Evolutionary conservation across 92 coral and sea anemone genomes (phyloP).

Genomic region (Palythoa grandis): DNA sequence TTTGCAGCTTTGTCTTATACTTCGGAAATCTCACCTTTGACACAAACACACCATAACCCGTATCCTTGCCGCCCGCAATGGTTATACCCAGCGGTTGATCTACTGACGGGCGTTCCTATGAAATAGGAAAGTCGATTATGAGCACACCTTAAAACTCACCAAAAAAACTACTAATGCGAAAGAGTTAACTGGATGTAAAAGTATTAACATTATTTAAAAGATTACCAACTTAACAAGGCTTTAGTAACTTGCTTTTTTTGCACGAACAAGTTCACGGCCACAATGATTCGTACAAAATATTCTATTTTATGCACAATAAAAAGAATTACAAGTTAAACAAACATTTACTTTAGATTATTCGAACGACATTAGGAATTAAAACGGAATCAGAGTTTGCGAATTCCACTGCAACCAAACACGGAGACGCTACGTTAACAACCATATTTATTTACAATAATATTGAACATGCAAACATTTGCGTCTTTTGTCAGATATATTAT

Average conservation of each 20-base stretch:
- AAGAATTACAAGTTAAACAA: too few species aligned
- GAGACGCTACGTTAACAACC: not conserved
- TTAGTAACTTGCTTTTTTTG: too few species aligned
- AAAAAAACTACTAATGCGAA: not conserved
- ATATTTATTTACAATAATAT: not conserved
- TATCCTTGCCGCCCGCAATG: slow-evolving; percentile 90
- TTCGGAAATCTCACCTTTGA: slow-evolving; percentile 71
- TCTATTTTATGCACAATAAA: too few species aligned
- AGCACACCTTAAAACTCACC: not conserved
- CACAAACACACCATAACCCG: slow-evolving; percentile 85
- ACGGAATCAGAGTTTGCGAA: too few species aligned
- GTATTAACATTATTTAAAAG: too few species aligned
- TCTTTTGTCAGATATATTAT: not conserved
- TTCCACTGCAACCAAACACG: too few species aligned
- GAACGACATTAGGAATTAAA: too few species aligned
- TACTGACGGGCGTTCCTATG: slow-evolving; percentile 79
- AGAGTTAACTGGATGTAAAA: too few species aligned
- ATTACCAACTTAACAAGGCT: too few species aligned
- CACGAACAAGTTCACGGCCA: too few species aligned
- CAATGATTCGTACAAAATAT: too few species aligned
- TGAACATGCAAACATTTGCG: not conserved
- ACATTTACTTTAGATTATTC: too few species aligned
- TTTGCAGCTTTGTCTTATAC: not conserved
- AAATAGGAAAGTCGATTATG: not conserved
- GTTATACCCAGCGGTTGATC: slow-evolving; percentile 82